A percentile compares a stretch with the other conserved stretches of the same genome.
Evolutionary conservation across 2,888 invertebrate species (phyloP).

Genomic region (Bellardia bayeri): DNA sequence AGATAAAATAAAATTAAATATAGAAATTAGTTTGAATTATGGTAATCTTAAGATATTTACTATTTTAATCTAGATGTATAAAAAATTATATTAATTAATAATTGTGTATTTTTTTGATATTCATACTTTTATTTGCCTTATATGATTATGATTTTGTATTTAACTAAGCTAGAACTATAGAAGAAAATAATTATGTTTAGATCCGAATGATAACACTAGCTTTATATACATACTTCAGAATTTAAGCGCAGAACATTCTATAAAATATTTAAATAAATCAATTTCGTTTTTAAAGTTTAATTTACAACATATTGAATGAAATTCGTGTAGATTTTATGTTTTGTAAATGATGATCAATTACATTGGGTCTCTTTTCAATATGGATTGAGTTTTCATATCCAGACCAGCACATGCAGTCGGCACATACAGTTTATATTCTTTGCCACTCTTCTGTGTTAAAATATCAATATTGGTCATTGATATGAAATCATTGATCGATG

Average conservation of each 20-base stretch:
- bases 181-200: neutral
- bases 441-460: constrained; percentile 80
- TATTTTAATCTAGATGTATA: neutral
- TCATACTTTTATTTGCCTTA: constrained; percentile 29
- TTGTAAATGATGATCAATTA: constrained; percentile 6
- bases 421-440: constrained; percentile 82
- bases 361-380: constrained; percentile 37
- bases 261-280: no score
- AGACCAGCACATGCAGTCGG: constrained; percentile 75
- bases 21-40: constrained; percentile 48
- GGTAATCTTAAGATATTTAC: neutral
- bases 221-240: neutral
- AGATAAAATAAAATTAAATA: constrained; percentile 56
- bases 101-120: neutral
- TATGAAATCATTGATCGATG: constrained; percentile 81
- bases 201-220: neutral
- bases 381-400: constrained; percentile 47
- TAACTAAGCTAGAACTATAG: constrained; percentile 22
- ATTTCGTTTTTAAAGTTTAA: no score
- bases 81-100: constrained; percentile 13
- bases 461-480: constrained; percentile 81
- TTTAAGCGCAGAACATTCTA: neutral
- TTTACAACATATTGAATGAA: neutral
- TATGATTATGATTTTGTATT: neutral
- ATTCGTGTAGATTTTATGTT: neutral